Evolutionary conservation across 2,888 invertebrate genomes (phyloP).

Genomic region (Lycia hirtaria): DNA sequence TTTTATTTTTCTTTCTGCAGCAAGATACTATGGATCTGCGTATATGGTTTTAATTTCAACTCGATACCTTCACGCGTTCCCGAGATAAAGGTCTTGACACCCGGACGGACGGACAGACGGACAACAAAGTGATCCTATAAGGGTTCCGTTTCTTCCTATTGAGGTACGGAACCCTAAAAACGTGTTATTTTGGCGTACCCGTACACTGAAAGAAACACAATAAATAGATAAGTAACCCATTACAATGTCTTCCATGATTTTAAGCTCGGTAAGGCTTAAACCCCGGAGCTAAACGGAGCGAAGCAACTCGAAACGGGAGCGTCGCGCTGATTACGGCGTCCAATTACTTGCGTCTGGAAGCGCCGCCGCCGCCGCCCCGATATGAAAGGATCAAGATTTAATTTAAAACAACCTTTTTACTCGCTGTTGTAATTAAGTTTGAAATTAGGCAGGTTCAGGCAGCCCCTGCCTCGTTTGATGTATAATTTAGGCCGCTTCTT

Average conservation of each 20-base stretch:
- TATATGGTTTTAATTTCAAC: no score
- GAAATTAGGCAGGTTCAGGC: constrained; percentile 15
- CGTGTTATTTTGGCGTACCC: no score
- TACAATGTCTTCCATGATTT: neutral
- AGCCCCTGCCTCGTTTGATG: constrained; percentile 24
- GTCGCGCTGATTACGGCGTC: constrained; percentile 18
- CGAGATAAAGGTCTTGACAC: no score
- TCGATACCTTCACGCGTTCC: no score
- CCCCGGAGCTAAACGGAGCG: neutral
- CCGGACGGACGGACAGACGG: no score
- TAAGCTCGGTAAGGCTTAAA: neutral
- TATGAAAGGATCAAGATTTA: constrained; percentile 37
- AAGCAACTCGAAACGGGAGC: neutral
- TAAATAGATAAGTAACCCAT: neutral
- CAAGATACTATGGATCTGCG: no score
- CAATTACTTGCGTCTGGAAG: constrained; percentile 22
- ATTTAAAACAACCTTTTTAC: constrained; percentile 36
- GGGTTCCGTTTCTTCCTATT: no score
- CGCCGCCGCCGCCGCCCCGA: constrained; percentile 13
- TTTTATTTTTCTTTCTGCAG: no score
- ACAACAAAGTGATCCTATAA: no score
- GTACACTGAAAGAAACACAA: no score
- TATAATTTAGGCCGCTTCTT: constrained; percentile 24
- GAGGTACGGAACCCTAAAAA: no score
- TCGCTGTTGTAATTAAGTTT: constrained; percentile 33